phyloP scores from a whole-genome alignment of 1,140 invertebrate genomes.

The Epicauta chinensis region DNA sequence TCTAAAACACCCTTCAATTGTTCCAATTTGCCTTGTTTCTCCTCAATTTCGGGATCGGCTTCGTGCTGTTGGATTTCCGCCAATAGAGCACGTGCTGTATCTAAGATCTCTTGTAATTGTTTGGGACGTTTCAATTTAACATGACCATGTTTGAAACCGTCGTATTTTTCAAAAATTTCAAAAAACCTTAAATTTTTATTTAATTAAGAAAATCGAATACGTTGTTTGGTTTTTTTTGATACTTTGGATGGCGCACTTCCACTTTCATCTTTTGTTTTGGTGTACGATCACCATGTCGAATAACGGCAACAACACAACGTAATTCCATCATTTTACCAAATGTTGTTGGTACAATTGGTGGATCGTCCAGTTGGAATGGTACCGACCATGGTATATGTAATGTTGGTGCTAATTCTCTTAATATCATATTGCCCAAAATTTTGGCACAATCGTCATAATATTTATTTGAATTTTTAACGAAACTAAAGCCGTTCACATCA shows the following conservation, averaged over 20 bases:
- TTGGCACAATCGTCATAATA: conserved; percentile 99
- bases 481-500: conserved; percentile 99
- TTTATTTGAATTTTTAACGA: conserved; percentile 99
- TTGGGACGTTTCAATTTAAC: conserved; percentile 97
- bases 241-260: conserved; percentile 97
- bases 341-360: conserved; percentile 97
- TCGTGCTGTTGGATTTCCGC: conserved; percentile 79
- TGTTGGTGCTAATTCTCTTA: conserved; percentile 87
- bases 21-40: conserved; percentile 93
- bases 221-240: conserved; percentile 34
- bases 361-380: conserved; percentile 95
- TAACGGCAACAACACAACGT: conserved; percentile 95
- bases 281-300: conserved; percentile 96
- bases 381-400: conserved; percentile 95
- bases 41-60: conserved; percentile 89
- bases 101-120: conserved; percentile 95
- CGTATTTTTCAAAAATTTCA: conserved; percentile 97
- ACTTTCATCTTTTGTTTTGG: conserved; percentile 99
- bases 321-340: conserved; percentile 99
- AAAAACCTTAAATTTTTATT: conserved; percentile 71
- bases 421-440: conserved; percentile 85
- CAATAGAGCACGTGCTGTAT: conserved; percentile 84
- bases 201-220: not conserved
- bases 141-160: conserved; percentile 90
- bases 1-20: conserved; percentile 97